Percentiles rank a stretch among this genome's conserved stretches.
These are phyloP conservation scores for Noctua pronuba DNA, from an alignment of 2,888 invertebrate species.

Conservation along the genomic window DNA sequence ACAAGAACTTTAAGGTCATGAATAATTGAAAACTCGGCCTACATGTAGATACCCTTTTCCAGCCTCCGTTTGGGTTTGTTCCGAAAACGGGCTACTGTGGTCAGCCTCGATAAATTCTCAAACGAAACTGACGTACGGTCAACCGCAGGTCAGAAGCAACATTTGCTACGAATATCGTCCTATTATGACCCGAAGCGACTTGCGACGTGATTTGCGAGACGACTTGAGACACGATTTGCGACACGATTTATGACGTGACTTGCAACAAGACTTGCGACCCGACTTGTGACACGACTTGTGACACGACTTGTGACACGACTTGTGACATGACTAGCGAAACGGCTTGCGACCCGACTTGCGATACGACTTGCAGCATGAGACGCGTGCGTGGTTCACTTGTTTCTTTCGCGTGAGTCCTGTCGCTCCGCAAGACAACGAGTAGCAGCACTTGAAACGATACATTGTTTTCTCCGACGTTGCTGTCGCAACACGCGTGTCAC, in stretches of 20 bases:
- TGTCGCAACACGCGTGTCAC: no score
- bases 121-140: conserved; percentile 16
- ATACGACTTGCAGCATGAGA: background rate
- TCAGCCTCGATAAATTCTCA: conserved; percentile 40
- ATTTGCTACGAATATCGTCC: background rate
- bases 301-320: background rate
- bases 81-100: conserved; percentile 23
- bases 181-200: background rate
- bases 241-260: background rate
- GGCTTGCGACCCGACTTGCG: background rate
- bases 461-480: background rate
- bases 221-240: background rate
- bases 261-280: background rate
- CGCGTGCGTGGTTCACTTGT: background rate
- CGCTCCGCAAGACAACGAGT: background rate
- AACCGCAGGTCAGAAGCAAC: background rate
- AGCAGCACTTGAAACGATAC: background rate
- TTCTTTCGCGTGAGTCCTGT: background rate
- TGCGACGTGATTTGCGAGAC: background rate
- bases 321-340: no score
- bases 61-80: conserved; percentile 30
- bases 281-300: background rate
- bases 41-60: conserved; percentile 28
- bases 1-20: conserved; percentile 31
- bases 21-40: conserved; percentile 52